Conservation (phyloP, 2,888 invertebrate species). For the Limnephilus auricula region DNA sequence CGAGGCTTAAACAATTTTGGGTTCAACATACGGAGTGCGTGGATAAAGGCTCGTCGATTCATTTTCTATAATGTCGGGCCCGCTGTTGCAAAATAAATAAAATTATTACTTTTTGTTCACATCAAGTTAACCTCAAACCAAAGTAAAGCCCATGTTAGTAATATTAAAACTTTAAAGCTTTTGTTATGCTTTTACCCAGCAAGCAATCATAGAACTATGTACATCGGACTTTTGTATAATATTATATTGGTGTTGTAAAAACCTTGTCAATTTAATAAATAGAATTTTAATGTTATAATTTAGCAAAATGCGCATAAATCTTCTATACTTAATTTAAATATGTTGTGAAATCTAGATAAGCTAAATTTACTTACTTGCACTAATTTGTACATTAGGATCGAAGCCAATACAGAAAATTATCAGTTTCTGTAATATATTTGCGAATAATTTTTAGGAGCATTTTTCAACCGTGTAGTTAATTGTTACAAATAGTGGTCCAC, state of each 20-base stretch:
- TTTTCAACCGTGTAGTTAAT: not conserved
- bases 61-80: conserved; percentile 68
- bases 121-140: conserved; percentile 4
- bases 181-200: conserved; percentile 40
- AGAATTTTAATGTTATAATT: not conserved
- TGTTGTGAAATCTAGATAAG: not conserved
- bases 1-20: conserved; percentile 67
- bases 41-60: conserved; percentile 70
- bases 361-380: not conserved
- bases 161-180: conserved; percentile 46
- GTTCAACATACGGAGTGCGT: conserved; percentile 67
- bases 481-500: not conserved
- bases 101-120: conserved; percentile 46
- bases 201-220: conserved; percentile 28
- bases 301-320: not conserved
- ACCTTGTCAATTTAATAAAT: conserved; percentile 23
- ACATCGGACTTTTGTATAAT: not conserved
- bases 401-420: not conserved
- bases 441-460: not conserved
- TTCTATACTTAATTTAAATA: not conserved
- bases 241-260: not conserved
- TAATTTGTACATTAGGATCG: not conserved
- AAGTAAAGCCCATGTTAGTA: conserved; percentile 43
- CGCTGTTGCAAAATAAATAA: conserved; percentile 69
- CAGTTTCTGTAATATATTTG: not conserved